phyloP scores from a whole-genome alignment of 1,140 invertebrate species.

The Pseudobourletiella spinata region DNA sequence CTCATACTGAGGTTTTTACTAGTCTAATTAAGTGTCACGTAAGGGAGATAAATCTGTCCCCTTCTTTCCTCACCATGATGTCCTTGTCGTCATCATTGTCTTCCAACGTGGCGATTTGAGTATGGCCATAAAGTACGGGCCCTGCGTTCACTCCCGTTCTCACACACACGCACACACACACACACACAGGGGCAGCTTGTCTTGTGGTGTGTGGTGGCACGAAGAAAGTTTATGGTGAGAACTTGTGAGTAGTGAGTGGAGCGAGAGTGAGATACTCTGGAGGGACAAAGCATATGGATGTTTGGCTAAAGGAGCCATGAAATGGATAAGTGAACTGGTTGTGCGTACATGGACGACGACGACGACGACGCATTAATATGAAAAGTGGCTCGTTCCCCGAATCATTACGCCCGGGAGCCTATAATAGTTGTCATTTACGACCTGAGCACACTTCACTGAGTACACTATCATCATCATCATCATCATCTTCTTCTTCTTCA shows the following conservation, averaged over 20 bases:
- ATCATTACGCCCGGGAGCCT: neutral
- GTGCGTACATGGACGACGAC: neutral
- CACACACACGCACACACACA: no score
- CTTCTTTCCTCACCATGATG: neutral
- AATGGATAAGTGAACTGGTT: neutral
- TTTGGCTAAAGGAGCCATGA: neutral
- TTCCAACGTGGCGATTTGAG: no score
- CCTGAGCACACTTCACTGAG: neutral
- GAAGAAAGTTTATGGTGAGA: no score
- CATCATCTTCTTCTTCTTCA: neutral
- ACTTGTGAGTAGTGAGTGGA: neutral
- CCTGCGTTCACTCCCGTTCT: no score
- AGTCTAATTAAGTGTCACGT: no score
- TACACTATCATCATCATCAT: no score
- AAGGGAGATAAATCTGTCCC: neutral
- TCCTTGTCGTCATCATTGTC: no score
- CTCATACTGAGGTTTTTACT: no score
- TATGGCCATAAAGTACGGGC: no score
- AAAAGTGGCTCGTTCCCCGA: neutral
- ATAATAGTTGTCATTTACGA: constrained; percentile 2
- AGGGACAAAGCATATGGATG: neutral
- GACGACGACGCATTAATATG: no score
- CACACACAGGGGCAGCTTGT: no score
- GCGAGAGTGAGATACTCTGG: neutral
- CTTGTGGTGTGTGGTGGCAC: no score